These are phyloP conservation scores for Camelus bactrianus DNA, from an alignment of 2,113 vertebrate species.

Conservation along the genomic window DNA sequence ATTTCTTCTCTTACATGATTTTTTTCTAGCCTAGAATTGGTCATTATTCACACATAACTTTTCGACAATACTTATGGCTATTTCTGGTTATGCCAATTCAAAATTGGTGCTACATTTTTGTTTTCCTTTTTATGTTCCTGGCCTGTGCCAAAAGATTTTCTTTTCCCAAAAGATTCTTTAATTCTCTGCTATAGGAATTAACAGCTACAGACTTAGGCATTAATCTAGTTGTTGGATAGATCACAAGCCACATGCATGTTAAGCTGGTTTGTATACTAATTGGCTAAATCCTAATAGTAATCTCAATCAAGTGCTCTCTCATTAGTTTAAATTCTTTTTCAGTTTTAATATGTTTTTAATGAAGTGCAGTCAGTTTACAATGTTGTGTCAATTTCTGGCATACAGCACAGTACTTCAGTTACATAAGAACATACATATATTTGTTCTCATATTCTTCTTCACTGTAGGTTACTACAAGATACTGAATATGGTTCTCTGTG, in stretches of 20 bases:
- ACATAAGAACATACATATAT: too few relatives aligned
- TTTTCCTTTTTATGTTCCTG: constrained; percentile 32
- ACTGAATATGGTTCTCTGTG: too few relatives aligned
- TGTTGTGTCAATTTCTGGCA: too few relatives aligned
- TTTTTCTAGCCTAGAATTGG: constrained; percentile 6
- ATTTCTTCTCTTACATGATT: neutral
- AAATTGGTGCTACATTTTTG: neutral
- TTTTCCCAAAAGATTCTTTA: neutral
- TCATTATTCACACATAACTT: neutral
- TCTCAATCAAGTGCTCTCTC: neutral
- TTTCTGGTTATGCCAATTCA: neutral
- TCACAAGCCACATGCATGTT: neutral
- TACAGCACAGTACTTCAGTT: too few relatives aligned
- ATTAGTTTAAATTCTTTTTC: neutral
- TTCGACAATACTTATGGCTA: neutral
- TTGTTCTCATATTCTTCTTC: too few relatives aligned
- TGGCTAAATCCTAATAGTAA: constrained; percentile 14
- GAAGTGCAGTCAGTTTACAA: too few relatives aligned
- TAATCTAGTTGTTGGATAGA: neutral
- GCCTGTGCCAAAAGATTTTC: neutral
- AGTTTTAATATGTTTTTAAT: too few relatives aligned
- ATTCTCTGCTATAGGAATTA: neutral
- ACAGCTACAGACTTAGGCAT: neutral
- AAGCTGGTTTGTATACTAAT: neutral
- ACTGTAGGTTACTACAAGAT: too few relatives aligned